A percentile compares a stretch with the other conserved stretches of the same genome.
Conservation (phyloP, 2,113 vertebrate genomes). For the Labrus mixtus region DNA sequence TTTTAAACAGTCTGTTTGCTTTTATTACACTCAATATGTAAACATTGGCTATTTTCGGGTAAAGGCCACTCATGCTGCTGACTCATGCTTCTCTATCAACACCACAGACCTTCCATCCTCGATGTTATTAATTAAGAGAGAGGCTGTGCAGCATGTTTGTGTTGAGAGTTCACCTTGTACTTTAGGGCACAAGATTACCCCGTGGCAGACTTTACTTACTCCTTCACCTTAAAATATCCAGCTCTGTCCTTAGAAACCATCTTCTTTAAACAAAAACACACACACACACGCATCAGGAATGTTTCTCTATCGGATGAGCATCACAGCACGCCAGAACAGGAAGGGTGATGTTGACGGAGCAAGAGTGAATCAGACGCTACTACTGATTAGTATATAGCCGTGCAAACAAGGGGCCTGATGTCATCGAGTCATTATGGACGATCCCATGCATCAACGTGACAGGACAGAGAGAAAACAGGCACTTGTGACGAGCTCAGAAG, state of each 20-base stretch:
- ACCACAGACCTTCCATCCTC: too few species aligned
- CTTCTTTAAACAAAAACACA: slow-evolving; percentile 33
- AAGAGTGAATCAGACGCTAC: slow-evolving; percentile 58
- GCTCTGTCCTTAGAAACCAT: slow-evolving; percentile 29
- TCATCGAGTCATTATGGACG: slow-evolving; percentile 52
- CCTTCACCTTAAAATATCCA: slow-evolving; percentile 28
- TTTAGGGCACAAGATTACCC: too few species aligned
- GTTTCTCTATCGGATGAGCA: slow-evolving; percentile 54
- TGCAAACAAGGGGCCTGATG: slow-evolving; percentile 63
- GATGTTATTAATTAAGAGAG: too few species aligned
- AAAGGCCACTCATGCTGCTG: not conserved
- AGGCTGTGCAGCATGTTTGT: too few species aligned
- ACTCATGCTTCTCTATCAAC: not conserved
- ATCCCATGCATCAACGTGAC: slow-evolving; percentile 22
- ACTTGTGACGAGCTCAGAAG: slow-evolving; percentile 32
- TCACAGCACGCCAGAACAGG: slow-evolving; percentile 77
- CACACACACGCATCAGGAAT: slow-evolving; percentile 66
- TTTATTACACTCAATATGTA: too few species aligned
- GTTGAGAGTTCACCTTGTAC: too few species aligned
- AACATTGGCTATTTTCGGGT: too few species aligned
- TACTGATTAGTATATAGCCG: slow-evolving; percentile 66
- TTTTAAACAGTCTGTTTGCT: too few species aligned
- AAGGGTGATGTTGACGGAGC: slow-evolving; percentile 67
- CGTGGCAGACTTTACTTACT: not conserved
- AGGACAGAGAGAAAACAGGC: slow-evolving; percentile 24